Evolutionary conservation across 2,113 vertebrate genomes (phyloP).

Genomic region (Pachyramphus minor): DNA sequence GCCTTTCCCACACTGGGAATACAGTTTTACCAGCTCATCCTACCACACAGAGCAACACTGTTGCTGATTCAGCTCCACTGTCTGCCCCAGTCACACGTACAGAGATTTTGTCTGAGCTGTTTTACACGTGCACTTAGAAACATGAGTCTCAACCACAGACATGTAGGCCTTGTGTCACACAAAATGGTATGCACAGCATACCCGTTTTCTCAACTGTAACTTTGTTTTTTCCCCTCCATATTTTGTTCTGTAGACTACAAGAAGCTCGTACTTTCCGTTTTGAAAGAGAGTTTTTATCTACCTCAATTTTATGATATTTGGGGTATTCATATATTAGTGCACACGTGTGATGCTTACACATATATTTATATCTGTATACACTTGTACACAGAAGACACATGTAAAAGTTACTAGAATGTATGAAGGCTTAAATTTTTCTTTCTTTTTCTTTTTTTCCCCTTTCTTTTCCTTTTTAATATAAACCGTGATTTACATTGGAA

Average conservation of each 20-base stretch:
- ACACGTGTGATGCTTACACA: neutral
- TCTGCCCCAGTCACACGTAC: neutral
- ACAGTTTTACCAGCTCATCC: neutral
- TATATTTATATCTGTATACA: neutral
- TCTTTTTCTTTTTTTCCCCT: rapidly evolving
- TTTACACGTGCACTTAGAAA: neutral
- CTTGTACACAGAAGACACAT: neutral
- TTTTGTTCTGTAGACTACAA: neutral
- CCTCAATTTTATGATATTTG: neutral
- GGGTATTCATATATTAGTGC: neutral
- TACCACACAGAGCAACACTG: neutral
- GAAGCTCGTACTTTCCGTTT: neutral
- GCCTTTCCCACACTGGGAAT: neutral
- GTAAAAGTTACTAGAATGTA: neutral
- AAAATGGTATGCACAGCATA: neutral
- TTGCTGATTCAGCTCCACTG: neutral
- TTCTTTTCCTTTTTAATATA: neutral
- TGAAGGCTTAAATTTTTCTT: neutral
- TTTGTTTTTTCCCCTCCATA: neutral
- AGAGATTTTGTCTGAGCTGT: neutral
- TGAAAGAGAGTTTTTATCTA: neutral
- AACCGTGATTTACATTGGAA: neutral
- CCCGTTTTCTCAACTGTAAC: neutral
- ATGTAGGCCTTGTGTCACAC: neutral
- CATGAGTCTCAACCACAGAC: neutral